These are phyloP conservation scores for Luperina testacea DNA, from an alignment of 2,888 invertebrate species.

Conservation along the genomic window DNA sequence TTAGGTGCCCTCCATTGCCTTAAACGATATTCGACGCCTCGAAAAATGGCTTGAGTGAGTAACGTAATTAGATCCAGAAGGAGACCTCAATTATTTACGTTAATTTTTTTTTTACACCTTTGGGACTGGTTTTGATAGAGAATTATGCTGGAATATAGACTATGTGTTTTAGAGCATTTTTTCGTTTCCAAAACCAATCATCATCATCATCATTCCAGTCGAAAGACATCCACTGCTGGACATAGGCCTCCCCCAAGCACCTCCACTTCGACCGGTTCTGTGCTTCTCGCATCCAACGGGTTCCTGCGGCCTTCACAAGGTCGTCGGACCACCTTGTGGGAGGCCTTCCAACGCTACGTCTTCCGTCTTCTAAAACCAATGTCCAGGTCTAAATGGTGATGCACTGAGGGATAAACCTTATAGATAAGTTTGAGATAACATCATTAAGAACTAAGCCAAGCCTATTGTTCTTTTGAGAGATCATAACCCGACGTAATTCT, in stretches of 20 bases:
- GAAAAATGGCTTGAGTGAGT: constrained; percentile 16
- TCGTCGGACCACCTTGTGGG: too few relatives aligned
- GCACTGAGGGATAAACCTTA: background rate
- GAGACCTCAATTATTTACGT: constrained; percentile 17
- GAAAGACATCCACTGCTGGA: too few relatives aligned
- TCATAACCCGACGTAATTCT: background rate
- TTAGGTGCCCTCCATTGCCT: constrained; percentile 35
- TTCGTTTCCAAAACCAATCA: too few relatives aligned
- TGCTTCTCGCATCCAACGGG: too few relatives aligned
- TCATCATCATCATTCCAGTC: too few relatives aligned
- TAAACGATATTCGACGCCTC: constrained; percentile 25
- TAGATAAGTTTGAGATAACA: background rate
- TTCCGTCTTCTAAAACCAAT: too few relatives aligned
- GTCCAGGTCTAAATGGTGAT: background rate
- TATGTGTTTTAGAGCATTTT: background rate
- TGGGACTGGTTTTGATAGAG: background rate
- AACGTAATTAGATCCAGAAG: constrained; percentile 26
- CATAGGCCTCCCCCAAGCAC: too few relatives aligned
- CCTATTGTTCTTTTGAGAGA: background rate
- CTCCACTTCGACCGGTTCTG: too few relatives aligned
- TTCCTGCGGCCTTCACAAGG: too few relatives aligned
- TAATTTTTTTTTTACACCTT: constrained; percentile 5
- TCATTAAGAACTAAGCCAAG: background rate
- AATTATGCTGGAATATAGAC: background rate
- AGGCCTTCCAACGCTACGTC: too few relatives aligned